Conservation (phyloP, 2,888 invertebrate species). For the Thera obeliscata region DNA sequence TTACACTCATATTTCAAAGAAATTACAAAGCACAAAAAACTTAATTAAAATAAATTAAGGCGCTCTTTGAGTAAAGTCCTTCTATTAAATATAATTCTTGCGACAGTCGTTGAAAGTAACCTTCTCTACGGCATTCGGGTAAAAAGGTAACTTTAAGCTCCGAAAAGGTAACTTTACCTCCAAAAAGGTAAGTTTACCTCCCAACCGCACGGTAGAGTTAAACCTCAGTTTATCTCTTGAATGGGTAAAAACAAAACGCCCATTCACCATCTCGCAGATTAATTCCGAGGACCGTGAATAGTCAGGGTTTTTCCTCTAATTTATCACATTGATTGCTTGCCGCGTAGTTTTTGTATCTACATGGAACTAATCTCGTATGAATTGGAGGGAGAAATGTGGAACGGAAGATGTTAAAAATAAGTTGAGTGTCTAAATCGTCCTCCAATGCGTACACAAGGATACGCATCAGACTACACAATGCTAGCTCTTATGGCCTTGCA, state of each 20-base stretch:
- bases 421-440: neutral
- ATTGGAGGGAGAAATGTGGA: constrained; percentile 15
- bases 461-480: no score
- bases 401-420: neutral
- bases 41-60: constrained; percentile 1
- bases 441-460: no score
- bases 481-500: no score
- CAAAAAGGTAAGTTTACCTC: neutral
- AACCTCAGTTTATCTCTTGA: constrained; percentile 5
- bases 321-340: constrained; percentile 43
- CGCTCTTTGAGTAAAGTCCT: neutral
- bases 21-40: neutral
- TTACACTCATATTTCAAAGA: neutral
- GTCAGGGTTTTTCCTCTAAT: constrained; percentile 40
- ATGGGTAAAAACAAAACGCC: constrained; percentile 6
- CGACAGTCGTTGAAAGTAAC: neutral
- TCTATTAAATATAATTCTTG: constrained; percentile 1
- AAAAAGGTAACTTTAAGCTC: neutral
- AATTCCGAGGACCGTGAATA: constrained; percentile 41
- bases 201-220: neutral
- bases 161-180: neutral
- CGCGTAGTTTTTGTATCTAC: constrained; percentile 40
- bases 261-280: constrained; percentile 35
- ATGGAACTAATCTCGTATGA: constrained; percentile 39
- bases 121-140: neutral